A percentile compares a stretch with the other conserved stretches of the same genome.
phyloP scores from a whole-genome alignment of 1,140 invertebrate species.

The roundworm (Caenorhabditis elegans) region DNA sequence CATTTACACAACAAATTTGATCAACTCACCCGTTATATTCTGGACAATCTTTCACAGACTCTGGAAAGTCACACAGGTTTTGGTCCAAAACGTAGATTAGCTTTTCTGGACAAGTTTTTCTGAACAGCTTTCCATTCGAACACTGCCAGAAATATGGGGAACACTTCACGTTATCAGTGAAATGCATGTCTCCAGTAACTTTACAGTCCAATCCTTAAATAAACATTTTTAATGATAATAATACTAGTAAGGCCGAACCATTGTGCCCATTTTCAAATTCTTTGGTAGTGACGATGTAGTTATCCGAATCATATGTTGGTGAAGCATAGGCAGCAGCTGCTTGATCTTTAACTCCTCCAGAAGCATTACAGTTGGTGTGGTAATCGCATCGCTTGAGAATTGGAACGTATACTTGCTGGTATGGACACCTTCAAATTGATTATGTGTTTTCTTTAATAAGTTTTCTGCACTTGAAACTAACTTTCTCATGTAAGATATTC shows the following conservation, averaged over 20 bases:
- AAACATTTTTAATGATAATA: too few relatives aligned
- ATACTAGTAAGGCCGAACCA: background rate
- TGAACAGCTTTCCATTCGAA: background rate
- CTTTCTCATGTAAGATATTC: background rate
- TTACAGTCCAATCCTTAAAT: background rate
- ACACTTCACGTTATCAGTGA: background rate
- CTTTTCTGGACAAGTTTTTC: background rate
- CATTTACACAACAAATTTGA: too few relatives aligned
- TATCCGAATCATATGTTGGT: background rate
- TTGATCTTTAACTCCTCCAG: background rate
- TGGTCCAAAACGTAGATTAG: background rate
- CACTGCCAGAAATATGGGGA: background rate
- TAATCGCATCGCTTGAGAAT: background rate
- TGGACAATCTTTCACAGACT: background rate
- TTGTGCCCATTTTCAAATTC: slow-evolving; percentile 12
- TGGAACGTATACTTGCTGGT: background rate
- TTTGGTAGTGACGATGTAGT: background rate
- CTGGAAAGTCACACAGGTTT: background rate
- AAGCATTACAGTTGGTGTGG: background rate
- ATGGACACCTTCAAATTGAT: background rate
- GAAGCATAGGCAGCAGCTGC: background rate
- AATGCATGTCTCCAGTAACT: background rate
- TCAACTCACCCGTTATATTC: background rate
- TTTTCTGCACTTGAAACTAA: background rate
- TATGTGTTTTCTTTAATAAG: too few relatives aligned